These are phyloP conservation scores for Pseudocheirus occidentalis DNA, from an alignment of 2,797 vertebrate species.

Conservation along the genomic window DNA sequence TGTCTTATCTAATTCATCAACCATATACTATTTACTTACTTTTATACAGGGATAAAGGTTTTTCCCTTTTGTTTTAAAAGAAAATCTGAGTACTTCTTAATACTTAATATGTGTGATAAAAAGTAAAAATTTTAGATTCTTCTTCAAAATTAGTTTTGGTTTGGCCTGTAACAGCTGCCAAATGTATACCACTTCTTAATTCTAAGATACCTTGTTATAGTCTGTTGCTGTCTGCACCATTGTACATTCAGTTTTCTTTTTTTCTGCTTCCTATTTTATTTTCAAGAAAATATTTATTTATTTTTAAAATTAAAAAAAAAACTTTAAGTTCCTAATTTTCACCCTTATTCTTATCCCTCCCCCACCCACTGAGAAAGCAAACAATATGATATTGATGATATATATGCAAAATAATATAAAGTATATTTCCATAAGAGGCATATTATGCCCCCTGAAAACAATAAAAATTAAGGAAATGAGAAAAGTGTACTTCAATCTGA, in stretches of 20 bases:
- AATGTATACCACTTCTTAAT: neutral
- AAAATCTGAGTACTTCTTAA: neutral
- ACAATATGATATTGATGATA: neutral
- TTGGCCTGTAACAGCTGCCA: neutral
- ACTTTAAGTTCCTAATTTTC: neutral
- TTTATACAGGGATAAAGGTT: neutral
- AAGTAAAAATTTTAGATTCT: neutral
- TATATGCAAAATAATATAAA: neutral
- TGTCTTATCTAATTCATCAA: neutral
- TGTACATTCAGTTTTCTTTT: neutral
- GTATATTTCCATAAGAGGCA: neutral
- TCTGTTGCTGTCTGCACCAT: neutral
- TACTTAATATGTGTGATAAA: neutral
- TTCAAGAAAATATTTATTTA: neutral
- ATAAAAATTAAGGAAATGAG: neutral
- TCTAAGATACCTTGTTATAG: neutral
- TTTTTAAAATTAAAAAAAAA: too few species aligned
- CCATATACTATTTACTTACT: neutral
- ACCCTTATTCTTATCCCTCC: neutral
- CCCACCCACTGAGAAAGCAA: neutral
- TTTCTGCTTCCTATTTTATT: neutral
- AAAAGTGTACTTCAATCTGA: neutral
- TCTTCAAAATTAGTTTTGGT: slow-evolving; percentile 32
- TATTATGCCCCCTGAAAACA: neutral
- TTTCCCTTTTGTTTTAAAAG: slow-evolving; percentile 37